Conservation (phyloP, 1,140 invertebrate species). For the Cecropterus lyciades region DNA sequence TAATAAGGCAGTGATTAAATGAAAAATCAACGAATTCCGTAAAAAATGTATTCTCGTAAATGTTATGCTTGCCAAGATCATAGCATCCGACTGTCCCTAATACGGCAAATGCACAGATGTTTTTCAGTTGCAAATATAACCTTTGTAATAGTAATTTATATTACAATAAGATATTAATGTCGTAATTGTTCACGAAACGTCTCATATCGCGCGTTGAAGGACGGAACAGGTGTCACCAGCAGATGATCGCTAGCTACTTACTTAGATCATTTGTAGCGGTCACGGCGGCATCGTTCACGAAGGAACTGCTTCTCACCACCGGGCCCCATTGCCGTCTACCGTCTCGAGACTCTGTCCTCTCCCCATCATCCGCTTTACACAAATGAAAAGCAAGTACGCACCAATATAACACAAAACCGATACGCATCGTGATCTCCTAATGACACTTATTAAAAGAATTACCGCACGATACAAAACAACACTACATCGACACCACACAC, state of each 20-base stretch:
- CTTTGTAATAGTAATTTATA: neutral
- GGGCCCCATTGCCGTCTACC: slow-evolving; percentile 73
- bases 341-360: slow-evolving; percentile 72
- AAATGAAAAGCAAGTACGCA: slow-evolving; percentile 79
- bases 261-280: slow-evolving; percentile 75
- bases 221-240: slow-evolving; percentile 23
- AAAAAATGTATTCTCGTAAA: too few relatives aligned
- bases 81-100: neutral
- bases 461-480: slow-evolving; percentile 55
- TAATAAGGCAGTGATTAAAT: too few relatives aligned
- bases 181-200: slow-evolving; percentile 25
- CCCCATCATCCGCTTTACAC: slow-evolving; percentile 75
- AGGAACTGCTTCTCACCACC: slow-evolving; percentile 61
- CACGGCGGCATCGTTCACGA: slow-evolving; percentile 60
- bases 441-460: slow-evolving; percentile 66
- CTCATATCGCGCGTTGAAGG: slow-evolving; percentile 15
- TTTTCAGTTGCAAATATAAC: slow-evolving; percentile 27
- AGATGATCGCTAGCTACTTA: slow-evolving; percentile 56
- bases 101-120: slow-evolving; percentile 3
- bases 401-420: slow-evolving; percentile 80
- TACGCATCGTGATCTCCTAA: slow-evolving; percentile 80
- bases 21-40: too few relatives aligned
- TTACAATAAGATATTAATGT: slow-evolving; percentile 10
- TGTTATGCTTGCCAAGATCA: neutral
- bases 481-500: slow-evolving; percentile 58